A percentile compares a stretch with the other conserved stretches of the same genome.
Evolutionary conservation across 1,140 invertebrate species (phyloP).

Genomic region (Saccostrea cuccullata): DNA sequence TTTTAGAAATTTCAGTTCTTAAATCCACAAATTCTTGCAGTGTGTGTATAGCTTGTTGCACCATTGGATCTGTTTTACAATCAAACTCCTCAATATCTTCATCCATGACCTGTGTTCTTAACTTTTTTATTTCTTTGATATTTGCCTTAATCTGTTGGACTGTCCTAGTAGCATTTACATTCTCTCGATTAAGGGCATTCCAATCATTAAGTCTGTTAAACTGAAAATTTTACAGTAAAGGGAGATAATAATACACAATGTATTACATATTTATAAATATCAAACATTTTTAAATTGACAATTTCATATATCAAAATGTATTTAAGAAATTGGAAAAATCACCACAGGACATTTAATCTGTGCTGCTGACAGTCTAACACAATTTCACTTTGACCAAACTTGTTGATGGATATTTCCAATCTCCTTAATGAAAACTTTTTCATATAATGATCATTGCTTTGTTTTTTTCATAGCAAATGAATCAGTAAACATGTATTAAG

Average conservation of each 20-base stretch:
- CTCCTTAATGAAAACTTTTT: slow-evolving; percentile 68
- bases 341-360: slow-evolving; percentile 66
- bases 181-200: slow-evolving; percentile 68
- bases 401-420: slow-evolving; percentile 67
- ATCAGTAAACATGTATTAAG: no score
- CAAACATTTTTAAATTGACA: neutral
- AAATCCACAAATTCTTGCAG: slow-evolving; percentile 57
- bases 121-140: slow-evolving; percentile 72
- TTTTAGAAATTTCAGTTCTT: neutral
- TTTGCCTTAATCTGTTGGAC: slow-evolving; percentile 75
- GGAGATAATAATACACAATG: neutral
- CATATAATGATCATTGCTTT: neutral
- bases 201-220: slow-evolving; percentile 66
- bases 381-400: slow-evolving; percentile 71
- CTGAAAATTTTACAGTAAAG: slow-evolving; percentile 56
- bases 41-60: slow-evolving; percentile 60
- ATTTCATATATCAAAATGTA: neutral
- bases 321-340: neutral
- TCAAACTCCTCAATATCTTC: slow-evolving; percentile 71
- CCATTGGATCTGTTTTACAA: slow-evolving; percentile 63
- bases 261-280: neutral
- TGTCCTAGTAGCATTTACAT: slow-evolving; percentile 73
- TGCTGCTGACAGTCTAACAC: slow-evolving; percentile 70
- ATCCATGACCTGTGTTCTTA: slow-evolving; percentile 65
- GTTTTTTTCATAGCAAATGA: no score